Percentiles rank a stretch among this genome's conserved stretches.
Conservation (phyloP, 1,140 invertebrate genomes). For the Sitophilus oryzae region DNA sequence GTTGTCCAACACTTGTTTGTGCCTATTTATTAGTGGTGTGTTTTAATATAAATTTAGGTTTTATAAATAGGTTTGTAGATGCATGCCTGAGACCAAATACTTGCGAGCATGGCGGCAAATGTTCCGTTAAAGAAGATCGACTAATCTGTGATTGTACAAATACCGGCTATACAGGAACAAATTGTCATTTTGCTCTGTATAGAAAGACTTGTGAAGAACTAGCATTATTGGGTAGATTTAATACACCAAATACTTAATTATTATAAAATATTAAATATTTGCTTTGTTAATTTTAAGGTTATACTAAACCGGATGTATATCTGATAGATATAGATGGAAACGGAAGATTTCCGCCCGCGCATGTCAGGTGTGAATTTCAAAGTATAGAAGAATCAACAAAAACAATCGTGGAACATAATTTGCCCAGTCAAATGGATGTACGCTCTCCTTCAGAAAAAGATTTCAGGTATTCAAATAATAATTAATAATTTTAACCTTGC, state of each 20-base stretch:
- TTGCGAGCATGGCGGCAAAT: constrained; percentile 86
- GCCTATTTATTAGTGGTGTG: too few relatives aligned
- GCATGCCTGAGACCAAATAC: constrained; percentile 82
- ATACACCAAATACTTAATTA: too few relatives aligned
- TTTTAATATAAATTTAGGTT: neutral
- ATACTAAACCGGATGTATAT: constrained; percentile 83
- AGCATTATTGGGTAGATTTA: constrained; percentile 59
- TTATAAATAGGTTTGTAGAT: constrained; percentile 63
- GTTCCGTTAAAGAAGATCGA: constrained; percentile 79
- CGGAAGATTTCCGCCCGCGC: constrained; percentile 80
- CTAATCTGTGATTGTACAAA: constrained; percentile 83
- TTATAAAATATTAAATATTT: too few relatives aligned
- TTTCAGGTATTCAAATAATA: too few relatives aligned
- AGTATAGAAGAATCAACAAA: constrained; percentile 78
- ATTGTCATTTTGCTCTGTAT: constrained; percentile 88
- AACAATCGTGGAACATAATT: constrained; percentile 87
- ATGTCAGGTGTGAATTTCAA: constrained; percentile 87
- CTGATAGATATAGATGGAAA: constrained; percentile 90
- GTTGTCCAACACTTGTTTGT: too few relatives aligned
- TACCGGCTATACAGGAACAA: constrained; percentile 82
- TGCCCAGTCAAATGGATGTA: constrained; percentile 83
- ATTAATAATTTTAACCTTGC: too few relatives aligned
- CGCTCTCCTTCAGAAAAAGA: constrained; percentile 66
- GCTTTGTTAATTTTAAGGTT: constrained; percentile 45
- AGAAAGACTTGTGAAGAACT: constrained; percentile 88